Conservation (phyloP, 2,888 invertebrate species). For the Bellardia pandia region DNA sequence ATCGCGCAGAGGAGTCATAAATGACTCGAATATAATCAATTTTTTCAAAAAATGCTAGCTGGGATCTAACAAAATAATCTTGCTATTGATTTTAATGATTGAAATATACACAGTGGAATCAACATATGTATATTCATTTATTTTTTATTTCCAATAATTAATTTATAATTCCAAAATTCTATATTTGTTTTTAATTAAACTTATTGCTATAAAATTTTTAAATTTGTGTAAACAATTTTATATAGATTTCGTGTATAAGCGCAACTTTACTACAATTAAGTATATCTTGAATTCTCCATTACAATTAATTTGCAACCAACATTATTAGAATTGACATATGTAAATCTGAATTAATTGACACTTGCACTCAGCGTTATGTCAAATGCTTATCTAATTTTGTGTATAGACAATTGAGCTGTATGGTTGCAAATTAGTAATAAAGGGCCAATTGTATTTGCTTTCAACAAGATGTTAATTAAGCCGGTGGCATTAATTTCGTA, state of each 20-base stretch:
- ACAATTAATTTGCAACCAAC: background rate
- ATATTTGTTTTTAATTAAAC: too few species aligned
- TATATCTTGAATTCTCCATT: background rate
- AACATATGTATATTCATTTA: background rate
- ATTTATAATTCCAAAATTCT: too few species aligned
- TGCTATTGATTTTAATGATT: conserved; percentile 19
- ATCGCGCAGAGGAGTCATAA: too few species aligned
- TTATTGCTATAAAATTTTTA: too few species aligned
- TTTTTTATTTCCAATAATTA: too few species aligned
- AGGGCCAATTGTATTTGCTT: background rate
- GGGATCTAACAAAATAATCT: conserved; percentile 38
- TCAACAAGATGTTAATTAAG: background rate
- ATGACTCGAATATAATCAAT: too few species aligned
- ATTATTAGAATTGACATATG: conserved; percentile 10
- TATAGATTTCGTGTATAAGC: background rate
- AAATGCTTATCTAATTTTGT: conserved; percentile 1
- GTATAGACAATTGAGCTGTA: conserved; percentile 11
- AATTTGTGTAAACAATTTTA: too few species aligned
- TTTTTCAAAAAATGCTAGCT: too few species aligned
- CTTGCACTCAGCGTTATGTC: background rate
- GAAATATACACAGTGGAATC: background rate
- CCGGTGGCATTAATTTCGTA: background rate
- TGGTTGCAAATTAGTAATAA: conserved; percentile 3
- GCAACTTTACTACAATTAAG: too few species aligned
- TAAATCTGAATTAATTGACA: conserved; percentile 33